These are phyloP conservation scores for Remorina albescens DNA, from an alignment of 2,797 vertebrate genomes.

Conservation along the genomic window DNA sequence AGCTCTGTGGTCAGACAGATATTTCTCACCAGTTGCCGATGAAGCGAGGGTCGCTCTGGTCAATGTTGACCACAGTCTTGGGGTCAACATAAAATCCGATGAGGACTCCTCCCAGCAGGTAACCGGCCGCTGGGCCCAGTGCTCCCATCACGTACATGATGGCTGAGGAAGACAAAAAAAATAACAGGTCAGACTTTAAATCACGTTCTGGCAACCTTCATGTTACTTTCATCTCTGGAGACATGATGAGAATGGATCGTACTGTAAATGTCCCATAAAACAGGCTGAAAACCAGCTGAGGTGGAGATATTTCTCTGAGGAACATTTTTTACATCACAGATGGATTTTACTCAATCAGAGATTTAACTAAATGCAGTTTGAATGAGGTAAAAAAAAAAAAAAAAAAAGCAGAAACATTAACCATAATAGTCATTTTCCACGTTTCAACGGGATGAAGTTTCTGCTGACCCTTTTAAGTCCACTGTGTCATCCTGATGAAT, in stretches of 20 bases:
- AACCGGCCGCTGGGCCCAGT: constrained; percentile 95
- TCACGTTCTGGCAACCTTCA: not conserved
- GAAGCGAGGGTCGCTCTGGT: constrained; percentile 96
- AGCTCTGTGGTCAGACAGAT: not conserved
- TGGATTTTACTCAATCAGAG: no score
- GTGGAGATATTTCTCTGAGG: no score
- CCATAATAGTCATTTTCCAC: not conserved
- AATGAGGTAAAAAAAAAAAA: no score
- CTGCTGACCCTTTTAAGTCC: not conserved
- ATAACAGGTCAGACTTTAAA: not conserved
- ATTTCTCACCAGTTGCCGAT: constrained; percentile 94
- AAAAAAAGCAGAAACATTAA: no score
- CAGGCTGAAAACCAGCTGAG: not conserved
- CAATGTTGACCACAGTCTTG: constrained; percentile 89
- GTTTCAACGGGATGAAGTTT: not conserved
- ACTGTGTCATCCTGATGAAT: not conserved
- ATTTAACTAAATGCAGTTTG: no score
- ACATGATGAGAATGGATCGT: no score
- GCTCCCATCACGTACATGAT: constrained; percentile 99
- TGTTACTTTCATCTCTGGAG: not conserved
- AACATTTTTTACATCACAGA: no score
- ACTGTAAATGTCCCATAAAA: no score
- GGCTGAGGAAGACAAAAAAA: constrained; percentile 77
- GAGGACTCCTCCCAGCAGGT: constrained; percentile 95
- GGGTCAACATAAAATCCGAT: constrained; percentile 98